Base-by-base conservation (phyloP, 2,888 invertebrate genomes). In the Mythimna ferrago region DNA sequence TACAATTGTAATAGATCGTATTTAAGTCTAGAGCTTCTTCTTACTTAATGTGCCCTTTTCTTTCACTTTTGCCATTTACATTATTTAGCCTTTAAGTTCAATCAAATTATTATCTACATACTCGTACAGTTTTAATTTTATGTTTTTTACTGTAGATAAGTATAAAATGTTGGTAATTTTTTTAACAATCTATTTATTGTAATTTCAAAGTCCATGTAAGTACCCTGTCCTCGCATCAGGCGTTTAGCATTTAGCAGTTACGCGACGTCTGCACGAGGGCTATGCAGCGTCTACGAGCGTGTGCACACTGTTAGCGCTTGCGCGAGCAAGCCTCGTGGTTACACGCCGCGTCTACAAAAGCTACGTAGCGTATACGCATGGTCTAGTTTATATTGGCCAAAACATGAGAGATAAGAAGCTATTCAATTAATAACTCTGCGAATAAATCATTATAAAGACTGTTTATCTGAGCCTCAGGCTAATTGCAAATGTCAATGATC, bases 11-110 rank as follows among this genome's bases (percentile, higher is more conserved):
- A n/a, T n/a, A 57, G 26, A 19, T 32, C 16, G 6, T 16, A 48
- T 16, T 48, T 16, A 6, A 48, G 3, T 16, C 48, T 48, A 48
- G 48, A 48, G 14, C 51, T 2, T 53, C 7, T 53, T 53, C 51
- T 53, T n/a, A 16, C 48, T 1, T 53, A 53, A 71, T 38, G 35
- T 48, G 38, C n/a, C 61, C 44, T 71, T 71, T 56, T 72, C 6
- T 21, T 70, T 48, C 48, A 48, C 16, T 14, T 48, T 21, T 41
- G 21, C 21, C 21, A 14, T 21, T 21, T 61, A 41, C 11, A 60
- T 60, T 60, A 6, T 57, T 11, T 57, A 32, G 26, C 11, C 2
- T 56, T 41, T 60, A 60, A 60, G 21, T 69, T 67, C 38, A 51
- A 65, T 44, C 21, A 35, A 56, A 32, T n/a, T 38, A 32, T n/a